Percentiles rank a stretch among this genome's conserved stretches.
Conservation (phyloP, 2,797 vertebrate species). For the Pelodytes ibericus region DNA sequence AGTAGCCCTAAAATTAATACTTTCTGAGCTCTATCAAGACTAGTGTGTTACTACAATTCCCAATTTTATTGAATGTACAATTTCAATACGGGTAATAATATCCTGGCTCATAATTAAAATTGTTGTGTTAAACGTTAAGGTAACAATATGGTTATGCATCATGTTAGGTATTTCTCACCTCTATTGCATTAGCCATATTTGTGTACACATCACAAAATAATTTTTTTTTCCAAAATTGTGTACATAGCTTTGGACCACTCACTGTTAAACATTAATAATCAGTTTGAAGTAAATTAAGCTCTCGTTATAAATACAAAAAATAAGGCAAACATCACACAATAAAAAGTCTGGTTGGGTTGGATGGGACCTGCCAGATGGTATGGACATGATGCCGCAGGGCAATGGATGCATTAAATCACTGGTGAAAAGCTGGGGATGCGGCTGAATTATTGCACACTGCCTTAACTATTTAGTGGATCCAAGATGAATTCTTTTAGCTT, state of each 20-base stretch:
- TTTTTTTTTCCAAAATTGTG: too few species aligned
- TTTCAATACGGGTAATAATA: too few species aligned
- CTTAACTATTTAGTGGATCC: slow-evolving; percentile 64
- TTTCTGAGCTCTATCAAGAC: too few species aligned
- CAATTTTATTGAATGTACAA: too few species aligned
- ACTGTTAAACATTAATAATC: background rate
- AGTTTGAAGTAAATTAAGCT: background rate
- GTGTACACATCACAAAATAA: too few species aligned
- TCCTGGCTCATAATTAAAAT: too few species aligned
- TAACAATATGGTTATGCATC: too few species aligned
- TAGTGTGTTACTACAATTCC: too few species aligned
- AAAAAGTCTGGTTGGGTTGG: slow-evolving; percentile 54
- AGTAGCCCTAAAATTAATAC: too few species aligned
- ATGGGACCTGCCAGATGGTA: slow-evolving; percentile 67
- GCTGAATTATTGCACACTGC: slow-evolving; percentile 61
- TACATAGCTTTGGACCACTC: background rate
- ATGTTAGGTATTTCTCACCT: too few species aligned
- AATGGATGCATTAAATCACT: slow-evolving; percentile 57
- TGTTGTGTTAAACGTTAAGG: too few species aligned
- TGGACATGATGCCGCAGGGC: slow-evolving; percentile 53
- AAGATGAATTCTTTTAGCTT: background rate
- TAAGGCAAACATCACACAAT: slow-evolving; percentile 59
- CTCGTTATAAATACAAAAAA: slow-evolving; percentile 15
- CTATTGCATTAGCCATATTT: too few species aligned
- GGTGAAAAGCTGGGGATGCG: slow-evolving; percentile 49